A percentile compares a stretch with the other conserved stretches of the same genome.
Conservation (phyloP, 1,140 invertebrate species). For the Lysiphlebus fabarum region DNA sequence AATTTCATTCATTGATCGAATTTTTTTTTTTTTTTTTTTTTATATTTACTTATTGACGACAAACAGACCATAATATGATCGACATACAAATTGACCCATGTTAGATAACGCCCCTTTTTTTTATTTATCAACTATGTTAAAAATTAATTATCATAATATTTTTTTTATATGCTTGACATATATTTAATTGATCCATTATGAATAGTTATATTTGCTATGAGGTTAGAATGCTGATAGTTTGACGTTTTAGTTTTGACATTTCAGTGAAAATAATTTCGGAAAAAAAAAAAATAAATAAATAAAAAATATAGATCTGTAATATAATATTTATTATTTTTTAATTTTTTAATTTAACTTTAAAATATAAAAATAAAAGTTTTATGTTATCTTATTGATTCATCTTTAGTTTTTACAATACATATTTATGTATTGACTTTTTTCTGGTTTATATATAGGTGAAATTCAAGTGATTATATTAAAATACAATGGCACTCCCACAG, state of each 20-base stretch:
- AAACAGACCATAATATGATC: background rate
- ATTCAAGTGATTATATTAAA: too few relatives aligned
- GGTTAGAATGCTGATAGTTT: conserved; percentile 2
- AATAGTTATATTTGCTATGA: too few relatives aligned
- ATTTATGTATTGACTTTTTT: too few relatives aligned
- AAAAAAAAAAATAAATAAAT: too few relatives aligned
- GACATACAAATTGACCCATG: background rate
- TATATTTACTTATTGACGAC: too few relatives aligned
- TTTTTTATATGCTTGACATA: conserved; percentile 1
- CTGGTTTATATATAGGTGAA: too few relatives aligned
- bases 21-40: too few relatives aligned
- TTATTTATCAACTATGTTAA: background rate
- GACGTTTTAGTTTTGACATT: conserved; percentile 2
- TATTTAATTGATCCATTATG: background rate
- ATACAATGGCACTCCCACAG: conserved; percentile 26
- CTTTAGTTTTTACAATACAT: too few relatives aligned
- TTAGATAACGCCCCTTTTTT: conserved; percentile 15
- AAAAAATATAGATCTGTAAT: background rate
- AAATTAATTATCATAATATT: conserved; percentile 11
- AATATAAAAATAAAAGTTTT: too few relatives aligned
- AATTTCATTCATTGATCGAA: too few relatives aligned
- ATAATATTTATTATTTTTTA: background rate
- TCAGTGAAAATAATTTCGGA: too few relatives aligned
- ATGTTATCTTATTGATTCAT: too few relatives aligned
- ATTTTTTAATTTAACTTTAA: conserved; percentile 9